Percentiles rank a stretch among this genome's conserved stretches.
Conservation (phyloP, 2,797 vertebrate species). For the Gymnothorax reevesii region DNA sequence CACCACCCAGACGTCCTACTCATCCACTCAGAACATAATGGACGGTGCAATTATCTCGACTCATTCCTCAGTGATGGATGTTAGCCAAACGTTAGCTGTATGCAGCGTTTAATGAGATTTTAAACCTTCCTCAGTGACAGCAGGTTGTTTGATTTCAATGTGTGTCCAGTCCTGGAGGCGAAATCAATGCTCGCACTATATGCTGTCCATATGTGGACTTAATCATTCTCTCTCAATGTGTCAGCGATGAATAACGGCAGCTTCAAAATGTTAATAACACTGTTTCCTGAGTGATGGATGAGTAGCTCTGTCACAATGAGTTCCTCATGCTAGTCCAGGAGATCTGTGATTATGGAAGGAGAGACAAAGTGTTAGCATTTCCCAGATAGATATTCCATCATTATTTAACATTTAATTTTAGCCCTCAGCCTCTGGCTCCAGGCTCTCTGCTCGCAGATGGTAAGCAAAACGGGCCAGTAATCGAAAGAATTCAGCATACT, state of each 20-base stretch:
- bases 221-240: conserved; percentile 20
- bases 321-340: background rate
- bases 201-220: background rate
- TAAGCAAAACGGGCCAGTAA: too few species aligned
- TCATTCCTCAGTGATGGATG: background rate
- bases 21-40: background rate
- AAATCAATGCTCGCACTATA: conserved; percentile 18
- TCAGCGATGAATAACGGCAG: conserved; percentile 16
- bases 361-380: background rate
- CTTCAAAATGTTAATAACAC: too few species aligned
- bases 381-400: background rate
- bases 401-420: background rate
- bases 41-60: background rate
- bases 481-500: too few species aligned
- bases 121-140: background rate
- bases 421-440: too few species aligned
- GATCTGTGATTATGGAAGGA: background rate
- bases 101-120: conserved; percentile 23
- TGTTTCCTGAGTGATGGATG: too few species aligned
- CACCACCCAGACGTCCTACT: too few species aligned
- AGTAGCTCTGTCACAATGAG: background rate
- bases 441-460: too few species aligned
- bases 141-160: conserved; percentile 11
- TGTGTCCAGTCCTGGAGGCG: background rate
- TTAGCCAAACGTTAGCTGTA: conserved; percentile 8